phyloP scores from a whole-genome alignment of 2,888 invertebrate genomes.

The Eupithecia tripunctaria region DNA sequence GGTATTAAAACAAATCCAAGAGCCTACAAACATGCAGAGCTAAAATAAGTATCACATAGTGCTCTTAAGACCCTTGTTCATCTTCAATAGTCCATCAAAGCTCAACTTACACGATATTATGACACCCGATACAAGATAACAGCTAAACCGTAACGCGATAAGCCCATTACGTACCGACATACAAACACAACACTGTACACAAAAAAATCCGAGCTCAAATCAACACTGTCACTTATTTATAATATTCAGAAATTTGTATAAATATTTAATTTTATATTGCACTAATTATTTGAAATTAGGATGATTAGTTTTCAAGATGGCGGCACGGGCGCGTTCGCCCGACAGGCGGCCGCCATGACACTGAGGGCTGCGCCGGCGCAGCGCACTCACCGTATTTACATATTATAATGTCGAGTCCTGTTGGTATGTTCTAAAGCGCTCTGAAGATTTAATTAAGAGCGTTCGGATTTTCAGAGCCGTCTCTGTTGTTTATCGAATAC shows the following conservation, averaged over 20 bases:
- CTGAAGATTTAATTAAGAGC: background rate
- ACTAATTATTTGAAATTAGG: constrained; percentile 33
- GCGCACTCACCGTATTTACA: constrained; percentile 58
- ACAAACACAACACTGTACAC: constrained; percentile 44
- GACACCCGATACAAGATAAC: constrained; percentile 51
- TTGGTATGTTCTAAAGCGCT: constrained; percentile 23
- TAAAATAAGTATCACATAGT: background rate
- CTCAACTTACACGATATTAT: constrained; percentile 38
- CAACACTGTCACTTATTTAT: constrained; percentile 4
- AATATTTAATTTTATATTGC: constrained; percentile 32
- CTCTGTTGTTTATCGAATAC: background rate
- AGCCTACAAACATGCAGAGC: background rate
- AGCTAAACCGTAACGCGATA: constrained; percentile 57
- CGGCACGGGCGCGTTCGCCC: constrained; percentile 68
- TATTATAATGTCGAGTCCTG: constrained; percentile 73
- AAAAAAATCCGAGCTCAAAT: constrained; percentile 27
- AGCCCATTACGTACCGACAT: constrained; percentile 57
- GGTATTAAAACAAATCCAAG: background rate
- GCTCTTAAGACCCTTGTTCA: background rate
- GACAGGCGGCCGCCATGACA: constrained; percentile 75
- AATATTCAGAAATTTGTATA: constrained; percentile 11
- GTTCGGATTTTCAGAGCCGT: background rate
- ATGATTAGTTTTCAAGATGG: constrained; percentile 47
- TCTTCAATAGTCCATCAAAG: constrained; percentile 36
- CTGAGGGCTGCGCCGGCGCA: constrained; percentile 68